Base-by-base conservation (phyloP, 2,113 vertebrate genomes). In the Chloropsis cyanopogon region DNA sequence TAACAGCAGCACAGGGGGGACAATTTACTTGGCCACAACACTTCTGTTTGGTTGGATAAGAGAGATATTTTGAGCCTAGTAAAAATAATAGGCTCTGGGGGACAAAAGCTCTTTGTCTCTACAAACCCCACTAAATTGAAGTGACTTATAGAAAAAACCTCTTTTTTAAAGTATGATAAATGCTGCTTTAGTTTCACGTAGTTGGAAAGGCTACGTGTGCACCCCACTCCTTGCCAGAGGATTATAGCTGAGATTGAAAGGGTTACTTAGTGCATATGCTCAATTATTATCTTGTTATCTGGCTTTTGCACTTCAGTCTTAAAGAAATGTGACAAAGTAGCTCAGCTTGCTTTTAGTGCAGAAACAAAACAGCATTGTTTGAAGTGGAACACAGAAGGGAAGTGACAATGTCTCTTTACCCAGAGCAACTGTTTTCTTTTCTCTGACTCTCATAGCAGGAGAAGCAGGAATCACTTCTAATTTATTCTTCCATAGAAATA, bases 231-330 rank as follows among this genome's bases (percentile, higher is more conserved):
- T 73, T 47, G 41, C 7, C 23, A 79, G 56, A 47, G 23, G 15
- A 9, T 26, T 54, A 2, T 14, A 24, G 19, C 37, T 88, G 47
- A 66, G 35, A 47, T 5, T 61, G 7, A 47, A 66, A 81, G n/a
- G 25, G 24, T 66, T 72, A 31, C 47, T 68, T 37, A 23, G 15
- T 70, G 9, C 28, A n/a, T 41, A 23, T 54, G 23, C 44, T 66
- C 26, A 70, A 52, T 37, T 52, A 18, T 2, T 39, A 23, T 26
- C 56, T 71, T 61, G 17, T 81, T 52, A 69, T 98, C 95, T 37
- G 97, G 94, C 46, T 98, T 97, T 75, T 97, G 89, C 59, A 96
- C 91, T 93, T 87, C 96, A 39, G 86, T 90, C 95, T 97, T 90
- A 92, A 42, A n/a, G 39, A 68, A 7, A 85, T 41, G 19, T 17